Base-by-base conservation (phyloP, 2,797 vertebrate species). In the Xenentodon cancila region DNA sequence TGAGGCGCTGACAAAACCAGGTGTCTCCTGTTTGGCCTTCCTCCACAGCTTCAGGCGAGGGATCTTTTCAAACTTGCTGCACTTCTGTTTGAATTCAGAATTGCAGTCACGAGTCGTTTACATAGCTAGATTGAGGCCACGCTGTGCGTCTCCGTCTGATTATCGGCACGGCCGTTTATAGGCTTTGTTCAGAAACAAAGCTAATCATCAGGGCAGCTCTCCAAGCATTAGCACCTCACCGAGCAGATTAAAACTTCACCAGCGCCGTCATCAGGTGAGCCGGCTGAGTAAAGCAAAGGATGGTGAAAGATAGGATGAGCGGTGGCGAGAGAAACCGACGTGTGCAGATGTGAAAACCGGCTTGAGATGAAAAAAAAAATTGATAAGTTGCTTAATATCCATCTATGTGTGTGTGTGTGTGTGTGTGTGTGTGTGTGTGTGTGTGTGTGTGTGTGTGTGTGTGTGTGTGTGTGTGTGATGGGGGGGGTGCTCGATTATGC, bases 321-420 rank as follows among this genome's bases (percentile, higher is more conserved):
- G 53, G 56, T 11, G 62, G 52, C 44, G 25, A 61, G 54, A 58
- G 53, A 59, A 71, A 62, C 45, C 7, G 1, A 45, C n/a, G 40
- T 40, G 30, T 5, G 53, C 44, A 69, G 49, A 62, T 71, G 70
- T 19, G 71, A 84, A 80, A 82, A 53, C 62, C 73, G 63, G 71
- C 77, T 66, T 21, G 73, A 69, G 80, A 85, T 82, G 67, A 78
- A 75, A 77, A 68, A n/a, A 73, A 64, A 73, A 74, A 68, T 53
- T 59, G 82, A 87, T 76, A 68, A 11, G 68, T 71, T 74, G 64
- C 89, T 87, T 90, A 88, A 91, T 90, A 89, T 91, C 85, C 81
- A 83, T 66, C 55, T 75, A 78, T 73, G 68, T 68, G 83, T n/a
- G n/a, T n/a, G n/a, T n/a, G n/a, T n/a, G n/a, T n/a, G n/a, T n/a